Evolutionary conservation across 2,113 vertebrate genomes (phyloP).

Genomic region (Neotoma lepida): DNA sequence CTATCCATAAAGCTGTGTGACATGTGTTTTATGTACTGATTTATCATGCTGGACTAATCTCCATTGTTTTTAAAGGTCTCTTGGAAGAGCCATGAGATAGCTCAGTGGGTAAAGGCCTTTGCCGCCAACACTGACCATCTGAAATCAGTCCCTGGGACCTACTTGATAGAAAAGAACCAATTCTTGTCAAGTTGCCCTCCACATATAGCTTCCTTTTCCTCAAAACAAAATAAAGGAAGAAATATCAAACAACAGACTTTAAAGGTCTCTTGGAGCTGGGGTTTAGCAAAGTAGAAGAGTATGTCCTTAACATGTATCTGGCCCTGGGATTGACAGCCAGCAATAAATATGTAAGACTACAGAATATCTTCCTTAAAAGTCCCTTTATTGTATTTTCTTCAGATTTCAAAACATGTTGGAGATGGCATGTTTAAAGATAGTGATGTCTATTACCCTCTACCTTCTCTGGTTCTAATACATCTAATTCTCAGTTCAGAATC

Average conservation of each 20-base stretch:
- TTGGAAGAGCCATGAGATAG: neutral
- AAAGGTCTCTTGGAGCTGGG: neutral
- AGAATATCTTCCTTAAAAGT: neutral
- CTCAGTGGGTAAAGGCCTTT: too few relatives aligned
- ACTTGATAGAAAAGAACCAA: neutral
- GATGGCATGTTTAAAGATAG: neutral
- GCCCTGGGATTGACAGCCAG: too few relatives aligned
- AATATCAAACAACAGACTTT: neutral
- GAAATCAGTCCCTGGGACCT: neutral
- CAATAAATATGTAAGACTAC: neutral
- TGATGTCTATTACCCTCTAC: too few relatives aligned
- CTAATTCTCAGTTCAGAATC: too few relatives aligned
- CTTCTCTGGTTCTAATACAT: too few relatives aligned
- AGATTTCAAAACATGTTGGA: neutral
- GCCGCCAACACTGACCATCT: too few relatives aligned
- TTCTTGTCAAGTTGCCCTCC: neutral
- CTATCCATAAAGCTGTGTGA: neutral
- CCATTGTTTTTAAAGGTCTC: neutral
- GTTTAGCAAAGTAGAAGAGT: too few relatives aligned
- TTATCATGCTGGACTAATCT: neutral
- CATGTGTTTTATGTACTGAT: neutral
- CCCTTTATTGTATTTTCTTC: neutral
- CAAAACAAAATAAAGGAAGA: neutral
- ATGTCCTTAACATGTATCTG: too few relatives aligned
- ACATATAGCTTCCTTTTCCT: neutral